Evolutionary conservation across 2,797 vertebrate genomes (phyloP).

Genomic region (Anguilla pacifica): DNA sequence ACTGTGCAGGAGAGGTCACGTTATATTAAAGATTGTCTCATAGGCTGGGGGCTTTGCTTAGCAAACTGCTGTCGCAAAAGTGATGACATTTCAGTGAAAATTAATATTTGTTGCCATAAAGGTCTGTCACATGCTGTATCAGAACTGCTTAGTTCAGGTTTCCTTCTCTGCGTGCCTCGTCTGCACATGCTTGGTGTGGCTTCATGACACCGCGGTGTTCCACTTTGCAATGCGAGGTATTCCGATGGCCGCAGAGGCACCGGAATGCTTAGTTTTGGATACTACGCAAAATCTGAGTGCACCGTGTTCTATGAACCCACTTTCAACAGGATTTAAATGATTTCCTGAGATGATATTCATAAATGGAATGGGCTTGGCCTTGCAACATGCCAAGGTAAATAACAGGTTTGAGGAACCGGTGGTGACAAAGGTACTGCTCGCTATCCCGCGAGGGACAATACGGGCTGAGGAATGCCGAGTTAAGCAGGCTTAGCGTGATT

Average conservation of each 20-base stretch:
- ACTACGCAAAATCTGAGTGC: not conserved
- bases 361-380: not conserved
- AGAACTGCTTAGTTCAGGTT: not conserved
- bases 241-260: not conserved
- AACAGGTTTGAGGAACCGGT: not conserved
- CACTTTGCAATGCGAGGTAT: not conserved
- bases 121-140: not conserved
- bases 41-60: not conserved
- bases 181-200: not conserved
- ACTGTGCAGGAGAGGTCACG: not conserved
- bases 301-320: not conserved
- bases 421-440: not conserved
- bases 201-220: constrained; percentile 1
- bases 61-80: not conserved
- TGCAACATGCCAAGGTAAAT: not conserved
- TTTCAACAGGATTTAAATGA: not conserved
- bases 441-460: not conserved
- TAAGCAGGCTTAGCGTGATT: not conserved
- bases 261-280: not conserved
- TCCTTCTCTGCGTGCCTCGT: not conserved
- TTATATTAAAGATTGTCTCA: not conserved
- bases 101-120: constrained; percentile 1
- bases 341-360: not conserved
- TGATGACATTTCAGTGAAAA: constrained; percentile 3
- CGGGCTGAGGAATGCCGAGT: not conserved